A percentile compares a stretch with the other conserved stretches of the same genome.
Conservation (phyloP, 1,140 invertebrate species). For the Halyomorpha halys region DNA sequence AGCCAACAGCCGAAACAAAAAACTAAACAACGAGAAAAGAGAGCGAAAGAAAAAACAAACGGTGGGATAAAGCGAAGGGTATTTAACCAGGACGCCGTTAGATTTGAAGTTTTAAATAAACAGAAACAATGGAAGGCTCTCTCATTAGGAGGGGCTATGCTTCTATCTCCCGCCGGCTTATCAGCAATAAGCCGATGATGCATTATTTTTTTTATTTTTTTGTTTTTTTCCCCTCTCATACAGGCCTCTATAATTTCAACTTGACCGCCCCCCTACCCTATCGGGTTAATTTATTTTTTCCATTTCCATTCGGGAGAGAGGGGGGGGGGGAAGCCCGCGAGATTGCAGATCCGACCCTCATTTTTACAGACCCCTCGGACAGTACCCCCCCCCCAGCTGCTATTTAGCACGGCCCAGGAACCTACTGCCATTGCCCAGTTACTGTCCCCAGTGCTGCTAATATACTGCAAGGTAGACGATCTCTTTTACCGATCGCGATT, state of each 20-base stretch:
- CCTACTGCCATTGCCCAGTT: too few species aligned
- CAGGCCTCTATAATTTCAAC: constrained; percentile 21
- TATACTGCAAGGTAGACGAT: too few species aligned
- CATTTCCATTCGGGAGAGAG: constrained; percentile 17
- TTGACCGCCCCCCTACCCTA: constrained; percentile 18
- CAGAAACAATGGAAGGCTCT: constrained; percentile 2
- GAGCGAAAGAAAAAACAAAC: too few species aligned
- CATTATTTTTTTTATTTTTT: constrained; percentile 17
- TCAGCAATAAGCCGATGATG: constrained; percentile 21
- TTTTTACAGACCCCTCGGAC: constrained; percentile 2
- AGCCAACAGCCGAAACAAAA: too few species aligned
- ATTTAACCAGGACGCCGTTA: too few species aligned
- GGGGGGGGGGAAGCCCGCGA: constrained; percentile 1
- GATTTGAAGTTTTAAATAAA: constrained; percentile 17
- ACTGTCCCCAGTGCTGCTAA: too few species aligned
- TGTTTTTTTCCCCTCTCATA: not conserved
- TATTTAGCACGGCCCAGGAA: too few species aligned
- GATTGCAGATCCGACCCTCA: constrained; percentile 12
- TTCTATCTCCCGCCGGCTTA: constrained; percentile 17
- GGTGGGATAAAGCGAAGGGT: too few species aligned
- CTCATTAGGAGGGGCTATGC: constrained; percentile 3
- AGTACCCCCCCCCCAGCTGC: not conserved
- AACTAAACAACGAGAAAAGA: too few species aligned
- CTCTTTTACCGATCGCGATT: too few species aligned
- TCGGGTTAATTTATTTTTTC: constrained; percentile 22